A percentile compares a stretch with the other conserved stretches of the same genome.
Conservation (phyloP, 2,113 vertebrate genomes). For the Campylorhamphus procurvoides region DNA sequence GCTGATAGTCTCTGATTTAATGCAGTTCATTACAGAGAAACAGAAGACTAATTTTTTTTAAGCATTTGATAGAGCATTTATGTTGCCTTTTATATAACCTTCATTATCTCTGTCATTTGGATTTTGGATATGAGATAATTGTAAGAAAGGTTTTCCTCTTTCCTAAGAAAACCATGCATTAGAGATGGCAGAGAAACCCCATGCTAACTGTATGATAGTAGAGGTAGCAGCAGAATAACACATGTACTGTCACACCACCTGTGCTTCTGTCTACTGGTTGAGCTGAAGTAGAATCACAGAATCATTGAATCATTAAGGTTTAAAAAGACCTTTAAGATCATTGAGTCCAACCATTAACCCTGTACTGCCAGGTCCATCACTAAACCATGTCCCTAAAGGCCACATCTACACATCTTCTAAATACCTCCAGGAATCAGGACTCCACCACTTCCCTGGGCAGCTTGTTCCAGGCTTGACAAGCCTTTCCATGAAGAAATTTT, state of each 20-base stretch:
- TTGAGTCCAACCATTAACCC: neutral
- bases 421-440: neutral
- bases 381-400: neutral
- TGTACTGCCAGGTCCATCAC: neutral
- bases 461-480: neutral
- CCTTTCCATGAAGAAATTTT: neutral
- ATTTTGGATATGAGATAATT: neutral
- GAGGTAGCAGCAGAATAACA: neutral
- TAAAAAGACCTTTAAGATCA: neutral
- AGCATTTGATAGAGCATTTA: neutral
- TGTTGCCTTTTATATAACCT: neutral
- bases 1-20: neutral
- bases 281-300: neutral
- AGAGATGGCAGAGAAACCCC: neutral
- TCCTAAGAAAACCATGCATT: neutral
- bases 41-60: neutral
- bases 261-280: neutral
- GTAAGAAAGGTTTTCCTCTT: neutral
- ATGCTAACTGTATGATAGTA: neutral
- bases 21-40: neutral
- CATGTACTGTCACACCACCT: too few relatives aligned
- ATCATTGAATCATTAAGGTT: neutral
- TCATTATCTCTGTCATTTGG: neutral
- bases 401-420: neutral
- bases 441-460: neutral